Conservation (phyloP, 2,888 invertebrate species). For the Troides aeacus region DNA sequence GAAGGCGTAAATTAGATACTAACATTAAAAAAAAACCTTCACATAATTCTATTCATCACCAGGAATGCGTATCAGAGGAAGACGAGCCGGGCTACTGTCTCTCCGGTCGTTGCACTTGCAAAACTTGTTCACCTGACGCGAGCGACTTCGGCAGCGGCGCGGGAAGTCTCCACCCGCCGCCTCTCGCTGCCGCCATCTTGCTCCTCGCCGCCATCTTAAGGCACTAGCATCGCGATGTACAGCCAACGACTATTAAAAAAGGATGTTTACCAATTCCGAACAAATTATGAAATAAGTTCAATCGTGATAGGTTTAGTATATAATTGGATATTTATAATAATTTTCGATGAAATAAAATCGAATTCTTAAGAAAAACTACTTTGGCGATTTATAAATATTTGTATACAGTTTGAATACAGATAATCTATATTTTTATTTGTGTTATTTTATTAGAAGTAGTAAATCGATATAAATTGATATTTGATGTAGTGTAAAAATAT, state of each 20-base stretch:
- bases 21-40: background rate
- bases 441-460: too few species aligned
- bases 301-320: too few species aligned
- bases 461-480: too few species aligned
- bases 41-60: conserved; percentile 25
- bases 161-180: conserved; percentile 45
- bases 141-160: conserved; percentile 62
- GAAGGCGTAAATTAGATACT: background rate
- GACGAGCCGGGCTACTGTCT: conserved; percentile 71
- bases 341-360: too few species aligned
- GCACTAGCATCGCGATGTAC: conserved; percentile 40
- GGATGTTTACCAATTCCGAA: conserved; percentile 11
- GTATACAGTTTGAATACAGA: too few species aligned
- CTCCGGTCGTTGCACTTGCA: conserved; percentile 69
- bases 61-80: conserved; percentile 75
- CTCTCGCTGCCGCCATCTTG: conserved; percentile 45
- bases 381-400: too few species aligned
- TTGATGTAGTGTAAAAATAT: background rate
- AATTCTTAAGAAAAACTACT: too few species aligned
- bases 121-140: conserved; percentile 67
- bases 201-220: conserved; percentile 52
- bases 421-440: too few species aligned
- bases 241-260: conserved; percentile 8
- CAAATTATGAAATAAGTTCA: background rate
- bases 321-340: too few species aligned